Base-by-base conservation (phyloP, 2,797 vertebrate species). In the Pogonophryne albipinna region DNA sequence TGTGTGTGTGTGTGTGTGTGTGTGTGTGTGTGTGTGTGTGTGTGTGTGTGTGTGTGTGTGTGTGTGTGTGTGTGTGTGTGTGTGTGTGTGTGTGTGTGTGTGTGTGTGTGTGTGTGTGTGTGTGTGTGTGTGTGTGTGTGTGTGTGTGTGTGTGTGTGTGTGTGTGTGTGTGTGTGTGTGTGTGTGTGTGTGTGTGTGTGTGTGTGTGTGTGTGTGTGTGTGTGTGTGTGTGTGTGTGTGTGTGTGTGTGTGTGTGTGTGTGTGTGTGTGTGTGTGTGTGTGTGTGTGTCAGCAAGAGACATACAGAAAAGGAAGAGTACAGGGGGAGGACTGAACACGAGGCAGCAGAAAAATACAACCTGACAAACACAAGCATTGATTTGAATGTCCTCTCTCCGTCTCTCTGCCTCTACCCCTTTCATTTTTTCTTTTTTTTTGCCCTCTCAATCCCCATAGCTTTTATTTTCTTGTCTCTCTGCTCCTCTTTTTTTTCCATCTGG, bases 311-410 rank as follows among this genome's bases (percentile, higher is more conserved):
- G 59, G 67, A 74, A 67, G 70, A 66, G 76, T 65, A 34, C 47
- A 27, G 51, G 59, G 47, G 53, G 34, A 20, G 61, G 79, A 66
- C 62, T 76, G 47, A 80, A 80, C 66, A 77, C 49, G 2, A 73
- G 71, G 61, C 76, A 61, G 65, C 79, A 76, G 71, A 74, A 86
- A 85, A 88, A 89, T 80, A 89, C 76, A 87, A 84, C 78, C 89
- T 87, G 81, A 90, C 87, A 88, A 90, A 88, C 81, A 89, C 68
- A 79, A 74, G 84, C 89, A 92, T 93, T 88, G 90, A 91, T 91
- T 92, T 85, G 80, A 91, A 87, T 83, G 72, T 72, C 73, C 67
- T 82, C 71, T 45, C 61, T 74, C 41, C 69, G 52, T 74, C 67
- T 87, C 45, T 49, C 41, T 76, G 41, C 71, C 66, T 66, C 34